Evolutionary conservation across 2,888 invertebrate genomes (phyloP), one percentile per base, ranked within the genome.

Genomic region (Cylloceria caligata): DNA sequence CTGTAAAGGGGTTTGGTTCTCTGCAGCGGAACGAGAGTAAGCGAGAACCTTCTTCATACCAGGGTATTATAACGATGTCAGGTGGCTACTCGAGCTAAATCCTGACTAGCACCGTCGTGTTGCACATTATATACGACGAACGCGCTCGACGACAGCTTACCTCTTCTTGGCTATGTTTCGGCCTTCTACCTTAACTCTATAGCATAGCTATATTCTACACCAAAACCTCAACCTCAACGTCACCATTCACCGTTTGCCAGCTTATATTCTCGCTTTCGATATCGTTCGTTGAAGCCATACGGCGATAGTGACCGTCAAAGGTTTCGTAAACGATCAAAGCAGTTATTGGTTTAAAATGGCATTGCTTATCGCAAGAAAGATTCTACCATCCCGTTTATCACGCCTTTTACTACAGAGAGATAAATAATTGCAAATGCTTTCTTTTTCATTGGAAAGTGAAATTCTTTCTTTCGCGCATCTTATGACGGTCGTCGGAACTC

Each of bases 1-100:
- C 57, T 27, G 16, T 30, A 34, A 72, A 72, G 72, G 49, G 57
- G 36, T 57, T 36, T 57, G 30, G 21, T 36, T 55, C 30, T 21
- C 24, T 16, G 52, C 55, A n/a, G 34, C 34, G 13, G 69, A 71
- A 71, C 24, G 55, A 65, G 65, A 67, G 34, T 30, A 16, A 45
- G 55, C 21, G 64, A 55, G 24, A 57, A 34, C 57, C 65, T 72
- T 65, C 65, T 36, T 47, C 72, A 57, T 78, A 34, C 49, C 19
- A 42, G 65, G 47, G 65, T 71, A 49, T 75, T 80, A 21, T 71
- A 80, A 80, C 64, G 71, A 65, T 80, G 65, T 80, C 69, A 74
- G 64, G 42, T 69, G 39, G 65, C 69, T 67, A 71, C 65, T 65
- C 49, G 36, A 60, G 39, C 69, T 75, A 71, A 75, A 71, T 71